phyloP scores from a whole-genome alignment of 1,140 invertebrate genomes.

The Hycleus cichorii region DNA sequence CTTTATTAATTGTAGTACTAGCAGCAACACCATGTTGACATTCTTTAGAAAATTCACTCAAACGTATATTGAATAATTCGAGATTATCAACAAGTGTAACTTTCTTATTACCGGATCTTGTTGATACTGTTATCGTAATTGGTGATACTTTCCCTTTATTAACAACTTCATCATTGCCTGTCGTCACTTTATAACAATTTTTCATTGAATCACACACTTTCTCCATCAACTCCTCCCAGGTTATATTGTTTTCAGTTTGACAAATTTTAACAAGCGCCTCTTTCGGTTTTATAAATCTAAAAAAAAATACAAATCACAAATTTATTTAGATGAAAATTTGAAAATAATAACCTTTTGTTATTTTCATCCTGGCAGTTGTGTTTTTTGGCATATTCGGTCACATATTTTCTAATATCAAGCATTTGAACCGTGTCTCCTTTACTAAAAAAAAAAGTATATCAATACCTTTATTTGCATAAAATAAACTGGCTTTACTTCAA shows the following conservation, averaged over 20 bases:
- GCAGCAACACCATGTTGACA: conserved; percentile 80
- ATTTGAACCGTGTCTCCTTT: conserved; percentile 65
- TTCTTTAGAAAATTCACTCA: conserved; percentile 69
- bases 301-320: conserved; percentile 18
- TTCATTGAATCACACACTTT: conserved; percentile 68
- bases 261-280: conserved; percentile 34
- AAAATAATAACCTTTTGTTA: conserved; percentile 30
- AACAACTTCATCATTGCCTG: conserved; percentile 51
- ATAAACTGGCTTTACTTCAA: conserved; percentile 41
- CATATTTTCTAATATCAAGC: conserved; percentile 57
- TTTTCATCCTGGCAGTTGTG: conserved; percentile 56
- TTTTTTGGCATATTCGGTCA: conserved; percentile 71
- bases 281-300: conserved; percentile 48
- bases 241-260: conserved; percentile 43
- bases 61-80: conserved; percentile 74
- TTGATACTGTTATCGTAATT: conserved; percentile 69
- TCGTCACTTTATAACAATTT: conserved; percentile 61
- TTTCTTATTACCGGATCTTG: conserved; percentile 83
- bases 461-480: not conserved
- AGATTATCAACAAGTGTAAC: conserved; percentile 84
- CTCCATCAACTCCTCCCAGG: conserved; percentile 68
- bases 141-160: conserved; percentile 69
- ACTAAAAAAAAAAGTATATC: conserved; percentile 46
- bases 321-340: not conserved
- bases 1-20: conserved; percentile 70